Conservation (phyloP, 2,888 invertebrate genomes). For the Eupithecia subumbrata region DNA sequence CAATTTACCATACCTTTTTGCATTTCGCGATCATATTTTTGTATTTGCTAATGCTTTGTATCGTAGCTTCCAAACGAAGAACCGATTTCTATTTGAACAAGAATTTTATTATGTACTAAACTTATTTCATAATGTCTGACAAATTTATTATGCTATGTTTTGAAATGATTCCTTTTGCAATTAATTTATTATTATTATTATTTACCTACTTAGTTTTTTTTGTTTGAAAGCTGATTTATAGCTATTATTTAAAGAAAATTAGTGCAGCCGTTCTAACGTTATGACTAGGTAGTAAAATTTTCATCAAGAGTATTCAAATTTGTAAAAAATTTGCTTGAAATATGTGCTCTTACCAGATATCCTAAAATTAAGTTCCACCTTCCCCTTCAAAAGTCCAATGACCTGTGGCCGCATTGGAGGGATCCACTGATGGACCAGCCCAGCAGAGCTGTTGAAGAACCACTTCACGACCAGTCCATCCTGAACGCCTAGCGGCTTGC, state of each 20-base stretch:
- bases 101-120: too few species aligned
- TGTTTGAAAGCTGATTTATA: too few species aligned
- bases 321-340: not conserved
- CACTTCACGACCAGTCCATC: conserved; percentile 77
- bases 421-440: conserved; percentile 80
- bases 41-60: not conserved
- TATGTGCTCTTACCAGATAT: conserved; percentile 60
- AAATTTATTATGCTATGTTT: too few species aligned
- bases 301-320: not conserved
- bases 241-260: too few species aligned
- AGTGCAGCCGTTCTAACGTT: too few species aligned
- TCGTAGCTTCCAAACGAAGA: too few species aligned
- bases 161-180: too few species aligned
- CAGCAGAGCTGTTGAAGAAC: conserved; percentile 78
- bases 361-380: conserved; percentile 72
- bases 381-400: conserved; percentile 76
- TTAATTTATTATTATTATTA: too few species aligned
- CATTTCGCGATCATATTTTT: not conserved
- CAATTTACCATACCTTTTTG: not conserved
- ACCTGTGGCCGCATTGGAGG: conserved; percentile 76
- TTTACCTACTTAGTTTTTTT: too few species aligned
- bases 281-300: too few species aligned
- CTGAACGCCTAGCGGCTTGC: conserved; percentile 50
- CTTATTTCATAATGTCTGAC: too few species aligned
- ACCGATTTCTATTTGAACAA: too few species aligned